Conservation (phyloP, 2,888 invertebrate species). For the Erynnis tages region DNA sequence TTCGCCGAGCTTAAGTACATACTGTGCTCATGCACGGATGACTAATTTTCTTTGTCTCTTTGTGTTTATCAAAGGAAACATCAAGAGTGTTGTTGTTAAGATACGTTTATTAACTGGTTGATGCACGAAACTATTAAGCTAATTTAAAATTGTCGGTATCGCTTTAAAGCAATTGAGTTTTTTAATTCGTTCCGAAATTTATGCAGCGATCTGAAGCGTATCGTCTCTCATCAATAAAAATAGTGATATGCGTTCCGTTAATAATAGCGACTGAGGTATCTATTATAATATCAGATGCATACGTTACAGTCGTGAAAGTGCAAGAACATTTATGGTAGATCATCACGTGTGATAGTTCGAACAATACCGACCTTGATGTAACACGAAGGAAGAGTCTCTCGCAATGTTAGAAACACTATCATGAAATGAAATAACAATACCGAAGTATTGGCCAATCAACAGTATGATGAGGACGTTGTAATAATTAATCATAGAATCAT, state of each 20-base stretch:
- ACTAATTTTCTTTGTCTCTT: slow-evolving; percentile 6
- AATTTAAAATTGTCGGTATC: slow-evolving; percentile 7
- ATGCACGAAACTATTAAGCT: slow-evolving; percentile 25
- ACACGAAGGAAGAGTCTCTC: slow-evolving; percentile 44
- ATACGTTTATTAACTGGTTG: neutral
- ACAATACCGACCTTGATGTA: slow-evolving; percentile 59
- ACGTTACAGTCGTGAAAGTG: slow-evolving; percentile 50
- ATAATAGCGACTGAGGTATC: slow-evolving; percentile 1
- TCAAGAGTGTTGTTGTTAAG: neutral
- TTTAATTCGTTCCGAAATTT: slow-evolving; percentile 7
- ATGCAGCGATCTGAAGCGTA: slow-evolving; percentile 6
- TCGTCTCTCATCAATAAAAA: slow-evolving; percentile 21
- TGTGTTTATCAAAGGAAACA: neutral
- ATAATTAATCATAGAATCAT: slow-evolving; percentile 47
- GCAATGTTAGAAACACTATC: slow-evolving; percentile 45
- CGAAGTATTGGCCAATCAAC: slow-evolving; percentile 47
- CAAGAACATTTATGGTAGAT: slow-evolving; percentile 39
- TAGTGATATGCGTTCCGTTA: neutral
- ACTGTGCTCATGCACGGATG: too few species aligned
- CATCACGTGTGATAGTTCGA: slow-evolving; percentile 57
- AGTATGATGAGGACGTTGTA: slow-evolving; percentile 41
- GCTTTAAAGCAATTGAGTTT: neutral
- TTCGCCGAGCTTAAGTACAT: neutral
- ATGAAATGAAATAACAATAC: slow-evolving; percentile 43
- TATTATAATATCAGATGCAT: slow-evolving; percentile 25